A percentile compares a stretch with the other conserved stretches of the same genome.
phyloP scores from a whole-genome alignment of 2,888 invertebrate genomes.

The Rapana venosa region DNA sequence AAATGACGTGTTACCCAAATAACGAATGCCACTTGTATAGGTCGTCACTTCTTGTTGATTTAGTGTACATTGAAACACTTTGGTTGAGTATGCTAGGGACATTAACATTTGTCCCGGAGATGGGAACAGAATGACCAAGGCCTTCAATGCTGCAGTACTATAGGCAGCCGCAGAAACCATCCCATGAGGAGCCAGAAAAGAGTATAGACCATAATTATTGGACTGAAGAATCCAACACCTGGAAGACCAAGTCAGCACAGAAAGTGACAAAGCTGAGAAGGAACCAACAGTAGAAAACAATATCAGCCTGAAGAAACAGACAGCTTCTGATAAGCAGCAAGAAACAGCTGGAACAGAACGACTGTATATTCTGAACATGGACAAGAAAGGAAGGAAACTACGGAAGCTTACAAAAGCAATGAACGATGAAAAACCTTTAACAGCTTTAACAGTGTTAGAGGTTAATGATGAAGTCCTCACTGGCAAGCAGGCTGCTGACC shows the following conservation, averaged over 20 bases:
- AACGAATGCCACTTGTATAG: no score
- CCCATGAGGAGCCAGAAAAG: not conserved
- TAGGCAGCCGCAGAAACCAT: constrained; percentile 1
- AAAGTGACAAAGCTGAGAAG: not conserved
- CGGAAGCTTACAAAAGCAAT: not conserved
- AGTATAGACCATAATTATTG: constrained; percentile 4
- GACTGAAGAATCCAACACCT: not conserved
- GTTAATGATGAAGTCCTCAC: not conserved
- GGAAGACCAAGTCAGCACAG: not conserved
- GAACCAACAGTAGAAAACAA: constrained; percentile 7
- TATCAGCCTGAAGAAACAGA: not conserved
- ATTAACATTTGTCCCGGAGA: not conserved
- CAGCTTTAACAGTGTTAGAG: not conserved
- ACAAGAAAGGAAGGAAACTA: not conserved
- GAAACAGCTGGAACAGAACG: not conserved
- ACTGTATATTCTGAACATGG: not conserved
- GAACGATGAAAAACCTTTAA: not conserved
- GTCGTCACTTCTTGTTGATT: no score
- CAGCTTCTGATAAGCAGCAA: not conserved
- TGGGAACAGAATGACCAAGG: not conserved
- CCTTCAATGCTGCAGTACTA: not conserved
- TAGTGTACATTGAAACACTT: no score
- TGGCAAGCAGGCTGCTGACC: not conserved
- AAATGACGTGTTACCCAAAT: no score
- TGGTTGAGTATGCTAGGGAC: not conserved